phyloP scores from a whole-genome alignment of 2,888 invertebrate species.

The Ennomos erosarius region DNA sequence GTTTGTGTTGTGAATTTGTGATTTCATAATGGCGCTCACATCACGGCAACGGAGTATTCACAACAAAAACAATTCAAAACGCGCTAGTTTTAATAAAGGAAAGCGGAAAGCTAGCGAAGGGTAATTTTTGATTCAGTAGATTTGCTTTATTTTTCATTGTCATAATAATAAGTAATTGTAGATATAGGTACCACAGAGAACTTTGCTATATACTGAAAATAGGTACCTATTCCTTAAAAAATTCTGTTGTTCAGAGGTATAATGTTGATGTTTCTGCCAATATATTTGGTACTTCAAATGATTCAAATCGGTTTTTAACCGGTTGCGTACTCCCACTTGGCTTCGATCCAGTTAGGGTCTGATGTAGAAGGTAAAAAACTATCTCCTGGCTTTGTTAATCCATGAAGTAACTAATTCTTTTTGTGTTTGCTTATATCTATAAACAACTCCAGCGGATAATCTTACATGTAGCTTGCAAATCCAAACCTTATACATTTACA shows the following conservation, averaged over 20 bases:
- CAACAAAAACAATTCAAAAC: conserved; percentile 76
- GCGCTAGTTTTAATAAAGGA: conserved; percentile 72
- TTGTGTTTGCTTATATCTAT: conserved; percentile 5
- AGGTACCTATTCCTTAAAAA: too few relatives aligned
- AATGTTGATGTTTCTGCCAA: too few relatives aligned
- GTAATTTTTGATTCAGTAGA: conserved; percentile 47
- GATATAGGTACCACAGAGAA: too few relatives aligned
- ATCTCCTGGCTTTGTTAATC: conserved; percentile 30
- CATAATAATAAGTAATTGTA: too few relatives aligned
- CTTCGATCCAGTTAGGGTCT: conserved; percentile 50
- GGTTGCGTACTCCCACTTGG: conserved; percentile 46
- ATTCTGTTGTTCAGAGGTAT: too few relatives aligned
- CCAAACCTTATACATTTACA: too few relatives aligned
- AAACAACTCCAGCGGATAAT: not conserved
- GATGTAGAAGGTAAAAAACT: conserved; percentile 56
- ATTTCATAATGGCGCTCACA: conserved; percentile 67
- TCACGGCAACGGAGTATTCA: conserved; percentile 77
- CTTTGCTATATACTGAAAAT: too few relatives aligned
- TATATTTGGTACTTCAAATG: too few relatives aligned
- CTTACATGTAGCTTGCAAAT: too few relatives aligned
- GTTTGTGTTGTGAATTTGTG: too few relatives aligned
- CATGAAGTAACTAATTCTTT: conserved; percentile 8
- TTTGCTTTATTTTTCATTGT: not conserved
- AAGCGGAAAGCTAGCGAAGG: conserved; percentile 72
- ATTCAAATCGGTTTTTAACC: conserved; percentile 6